Evolutionary conservation across 2,888 invertebrate genomes (phyloP).

Genomic region (Pollenia labialis): DNA sequence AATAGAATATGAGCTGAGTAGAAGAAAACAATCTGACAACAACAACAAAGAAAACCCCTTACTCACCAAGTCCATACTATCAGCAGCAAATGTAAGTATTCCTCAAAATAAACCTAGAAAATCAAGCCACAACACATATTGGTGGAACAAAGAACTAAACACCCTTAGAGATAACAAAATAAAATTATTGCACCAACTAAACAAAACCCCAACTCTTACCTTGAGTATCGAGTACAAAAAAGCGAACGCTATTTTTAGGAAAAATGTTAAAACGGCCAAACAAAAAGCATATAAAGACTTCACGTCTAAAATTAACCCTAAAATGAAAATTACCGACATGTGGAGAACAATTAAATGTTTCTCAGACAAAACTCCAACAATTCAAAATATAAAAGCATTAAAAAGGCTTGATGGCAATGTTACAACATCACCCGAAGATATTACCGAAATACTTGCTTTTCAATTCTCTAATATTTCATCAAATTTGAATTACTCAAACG

Average conservation of each 20-base stretch:
- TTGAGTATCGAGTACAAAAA: constrained; percentile 9
- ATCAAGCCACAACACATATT: constrained; percentile 17
- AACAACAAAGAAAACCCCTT: constrained; percentile 14
- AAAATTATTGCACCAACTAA: constrained; percentile 7
- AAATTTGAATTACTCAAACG: not conserved
- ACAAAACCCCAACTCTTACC: not conserved
- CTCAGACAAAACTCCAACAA: constrained; percentile 10
- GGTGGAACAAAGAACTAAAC: constrained; percentile 51
- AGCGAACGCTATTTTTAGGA: not conserved
- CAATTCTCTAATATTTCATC: constrained; percentile 4
- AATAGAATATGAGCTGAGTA: not conserved
- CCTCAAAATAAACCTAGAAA: constrained; percentile 21
- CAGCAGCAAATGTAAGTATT: constrained; percentile 36
- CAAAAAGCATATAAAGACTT: constrained; percentile 13
- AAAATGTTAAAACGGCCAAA: constrained; percentile 13
- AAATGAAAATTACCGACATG: not conserved
- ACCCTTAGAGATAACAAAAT: constrained; percentile 26
- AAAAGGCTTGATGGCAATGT: not conserved
- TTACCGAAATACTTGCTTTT: constrained; percentile 5
- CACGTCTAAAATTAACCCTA: constrained; percentile 24
- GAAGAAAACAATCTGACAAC: constrained; percentile 3
- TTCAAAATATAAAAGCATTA: constrained; percentile 29
- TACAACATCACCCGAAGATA: constrained; percentile 16
- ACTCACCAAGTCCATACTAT: constrained; percentile 9
- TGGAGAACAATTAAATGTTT: constrained; percentile 31